A percentile compares a stretch with the other conserved stretches of the same genome.
These are phyloP conservation scores for Araneus ventricosus DNA, from an alignment of 1,140 invertebrate genomes.

Conservation along the genomic window DNA sequence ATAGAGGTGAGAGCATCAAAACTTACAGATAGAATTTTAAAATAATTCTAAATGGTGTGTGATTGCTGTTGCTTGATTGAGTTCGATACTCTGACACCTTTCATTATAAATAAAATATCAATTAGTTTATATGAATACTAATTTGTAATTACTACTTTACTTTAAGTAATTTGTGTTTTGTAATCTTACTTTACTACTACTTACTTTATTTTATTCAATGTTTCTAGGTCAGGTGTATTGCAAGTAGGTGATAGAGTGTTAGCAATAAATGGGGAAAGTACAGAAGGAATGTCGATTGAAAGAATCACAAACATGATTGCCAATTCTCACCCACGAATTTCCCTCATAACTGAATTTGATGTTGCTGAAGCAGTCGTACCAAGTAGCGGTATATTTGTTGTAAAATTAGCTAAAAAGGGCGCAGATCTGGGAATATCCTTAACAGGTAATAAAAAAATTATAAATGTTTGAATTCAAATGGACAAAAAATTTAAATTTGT, in stretches of 20 bases:
- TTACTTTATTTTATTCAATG: not conserved
- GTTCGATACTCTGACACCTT: too few relatives aligned
- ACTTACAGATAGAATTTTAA: too few relatives aligned
- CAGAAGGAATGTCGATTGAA: slow-evolving; percentile 81
- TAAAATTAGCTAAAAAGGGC: slow-evolving; percentile 90
- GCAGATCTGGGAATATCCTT: slow-evolving; percentile 92
- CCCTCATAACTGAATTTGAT: slow-evolving; percentile 87
- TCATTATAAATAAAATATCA: too few relatives aligned
- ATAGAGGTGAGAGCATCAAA: too few relatives aligned
- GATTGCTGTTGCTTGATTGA: too few relatives aligned
- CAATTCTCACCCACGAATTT: slow-evolving; percentile 80
- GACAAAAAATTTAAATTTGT: too few relatives aligned
- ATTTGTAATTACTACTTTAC: not conserved
- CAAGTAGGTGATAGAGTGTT: slow-evolving; percentile 91
- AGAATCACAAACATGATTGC: slow-evolving; percentile 82
- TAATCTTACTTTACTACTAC: not conserved
- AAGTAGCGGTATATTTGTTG: slow-evolving; percentile 92
- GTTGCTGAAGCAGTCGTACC: slow-evolving; percentile 95
- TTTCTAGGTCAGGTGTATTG: slow-evolving; percentile 85
- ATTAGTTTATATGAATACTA: too few relatives aligned
- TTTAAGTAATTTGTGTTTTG: not conserved
- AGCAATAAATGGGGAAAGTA: slow-evolving; percentile 86
- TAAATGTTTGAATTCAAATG: too few relatives aligned
- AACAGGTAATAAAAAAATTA: slow-evolving; percentile 83
- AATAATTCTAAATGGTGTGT: too few relatives aligned